Base-by-base conservation (phyloP, 2,797 vertebrate species). In the Anguilla megastoma region DNA sequence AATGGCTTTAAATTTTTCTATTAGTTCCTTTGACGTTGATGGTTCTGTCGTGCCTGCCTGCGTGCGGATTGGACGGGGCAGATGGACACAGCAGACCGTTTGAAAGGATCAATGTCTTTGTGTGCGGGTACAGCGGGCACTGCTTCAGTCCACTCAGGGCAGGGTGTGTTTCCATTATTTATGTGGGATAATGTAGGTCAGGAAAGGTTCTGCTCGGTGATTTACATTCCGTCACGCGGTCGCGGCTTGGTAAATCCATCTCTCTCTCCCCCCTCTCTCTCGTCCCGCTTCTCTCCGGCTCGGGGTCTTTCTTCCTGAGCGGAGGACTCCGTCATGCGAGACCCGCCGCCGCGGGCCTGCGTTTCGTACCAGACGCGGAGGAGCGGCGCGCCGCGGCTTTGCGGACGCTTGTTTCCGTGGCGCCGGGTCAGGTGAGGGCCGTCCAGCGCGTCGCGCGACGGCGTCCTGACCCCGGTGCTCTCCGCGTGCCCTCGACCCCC, bases 101-200 rank as follows among this genome's bases (percentile, higher is more conserved):
- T 76, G 79, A 82, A 24, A n/a, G 45, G 79, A 82, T 76, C 71
- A 76, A 41, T 76, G 71, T 76, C 41, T 82, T 3, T 82, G 9
- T 24, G 33, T 48, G 63, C 63, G 79, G 71, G 45, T 48, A 50
- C 41, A 50, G 45, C 24, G 79, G 79, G 45, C 45, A 82, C 18
- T n/a, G 79, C 33, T 83, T 60, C 58, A 79, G 24, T 60, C 33
- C 86, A 63, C 58, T 87, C 82, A 69, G 87, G 21, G 80, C 69
- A 24, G 45, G 18, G 60, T 56, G 0, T 21, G 60, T 74, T 60
- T 85, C 33, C 84, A 85, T 85, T 85, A 60, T 56, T 84, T 56
- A 84, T 84, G n/a, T 85, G 84, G 27, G 56, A 84, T 84, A 71
- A 84, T 71, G 79, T 50, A 82, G 79, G 79, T 82, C 79, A 82